These are phyloP conservation scores for Heptranchias perlo DNA, from an alignment of 2,113 vertebrate genomes.

Conservation along the genomic window DNA sequence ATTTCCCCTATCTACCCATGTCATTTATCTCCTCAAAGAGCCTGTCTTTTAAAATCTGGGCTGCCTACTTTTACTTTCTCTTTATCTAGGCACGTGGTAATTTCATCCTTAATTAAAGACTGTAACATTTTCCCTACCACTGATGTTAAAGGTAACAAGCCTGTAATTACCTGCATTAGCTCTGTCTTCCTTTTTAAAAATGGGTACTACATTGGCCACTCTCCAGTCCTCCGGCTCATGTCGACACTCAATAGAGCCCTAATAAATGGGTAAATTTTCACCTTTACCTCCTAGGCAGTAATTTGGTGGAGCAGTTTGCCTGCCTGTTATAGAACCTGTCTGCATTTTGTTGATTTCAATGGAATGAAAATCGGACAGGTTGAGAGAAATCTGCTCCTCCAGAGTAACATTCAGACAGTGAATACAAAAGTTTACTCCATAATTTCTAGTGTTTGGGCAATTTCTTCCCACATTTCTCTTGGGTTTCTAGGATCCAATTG, in stretches of 20 bases:
- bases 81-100: not conserved
- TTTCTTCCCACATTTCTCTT: not conserved
- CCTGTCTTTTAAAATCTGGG: not conserved
- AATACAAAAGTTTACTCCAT: not conserved
- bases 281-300: not conserved
- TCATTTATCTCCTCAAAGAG: not conserved
- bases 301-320: not conserved
- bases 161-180: too few species aligned
- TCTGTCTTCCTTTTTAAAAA: not conserved
- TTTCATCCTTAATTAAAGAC: not conserved
- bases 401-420: not conserved
- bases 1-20: not conserved
- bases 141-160: too few species aligned
- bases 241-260: not conserved
- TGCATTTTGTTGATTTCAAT: not conserved
- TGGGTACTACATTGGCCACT: not conserved
- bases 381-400: not conserved
- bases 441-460: not conserved
- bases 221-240: not conserved
- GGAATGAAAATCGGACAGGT: not conserved
- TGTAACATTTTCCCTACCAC: too few species aligned
- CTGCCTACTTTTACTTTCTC: not conserved
- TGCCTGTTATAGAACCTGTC: not conserved
- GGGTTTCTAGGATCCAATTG: not conserved
- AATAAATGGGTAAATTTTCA: not conserved